These are phyloP conservation scores for Stratiomys singularior DNA, from an alignment of 2,888 invertebrate species.

Conservation along the genomic window DNA sequence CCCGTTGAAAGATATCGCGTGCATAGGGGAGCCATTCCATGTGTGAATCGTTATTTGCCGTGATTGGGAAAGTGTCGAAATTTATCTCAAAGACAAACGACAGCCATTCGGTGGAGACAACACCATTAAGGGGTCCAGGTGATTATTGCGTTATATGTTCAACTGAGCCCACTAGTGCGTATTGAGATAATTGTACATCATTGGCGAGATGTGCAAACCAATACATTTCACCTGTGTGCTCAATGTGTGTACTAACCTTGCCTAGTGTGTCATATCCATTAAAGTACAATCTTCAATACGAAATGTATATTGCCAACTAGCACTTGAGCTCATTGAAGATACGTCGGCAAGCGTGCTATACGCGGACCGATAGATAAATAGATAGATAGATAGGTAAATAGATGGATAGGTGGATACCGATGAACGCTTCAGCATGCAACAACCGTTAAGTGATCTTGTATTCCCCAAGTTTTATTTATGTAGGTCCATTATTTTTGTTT, in stretches of 20 bases:
- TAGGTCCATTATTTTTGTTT: constrained; percentile 39
- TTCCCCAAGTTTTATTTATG: constrained; percentile 27
- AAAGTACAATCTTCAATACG: constrained; percentile 36
- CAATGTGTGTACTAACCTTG: constrained; percentile 3
- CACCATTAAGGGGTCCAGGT: constrained; percentile 7
- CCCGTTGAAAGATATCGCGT: too few species aligned
- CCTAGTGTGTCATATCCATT: constrained; percentile 38
- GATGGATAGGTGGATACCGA: constrained; percentile 23
- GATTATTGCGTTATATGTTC: neutral
- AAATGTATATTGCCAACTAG: constrained; percentile 18
- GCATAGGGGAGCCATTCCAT: too few species aligned
- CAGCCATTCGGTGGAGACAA: too few species aligned
- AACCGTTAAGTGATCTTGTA: constrained; percentile 44
- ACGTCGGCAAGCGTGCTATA: neutral
- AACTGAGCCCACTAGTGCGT: neutral
- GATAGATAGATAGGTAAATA: neutral
- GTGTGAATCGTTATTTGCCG: too few species aligned
- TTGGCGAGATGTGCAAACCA: constrained; percentile 33
- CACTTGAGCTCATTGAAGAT: constrained; percentile 8
- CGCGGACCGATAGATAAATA: neutral
- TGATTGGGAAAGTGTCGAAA: too few species aligned
- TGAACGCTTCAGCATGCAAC: constrained; percentile 44
- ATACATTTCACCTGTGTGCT: constrained; percentile 35
- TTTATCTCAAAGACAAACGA: too few species aligned
- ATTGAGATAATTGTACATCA: constrained; percentile 36